These are phyloP conservation scores for Hemicentrotus pulcherrimus DNA, from an alignment of 35 echinoderm and acorn worm species.

Conservation along the genomic window DNA sequence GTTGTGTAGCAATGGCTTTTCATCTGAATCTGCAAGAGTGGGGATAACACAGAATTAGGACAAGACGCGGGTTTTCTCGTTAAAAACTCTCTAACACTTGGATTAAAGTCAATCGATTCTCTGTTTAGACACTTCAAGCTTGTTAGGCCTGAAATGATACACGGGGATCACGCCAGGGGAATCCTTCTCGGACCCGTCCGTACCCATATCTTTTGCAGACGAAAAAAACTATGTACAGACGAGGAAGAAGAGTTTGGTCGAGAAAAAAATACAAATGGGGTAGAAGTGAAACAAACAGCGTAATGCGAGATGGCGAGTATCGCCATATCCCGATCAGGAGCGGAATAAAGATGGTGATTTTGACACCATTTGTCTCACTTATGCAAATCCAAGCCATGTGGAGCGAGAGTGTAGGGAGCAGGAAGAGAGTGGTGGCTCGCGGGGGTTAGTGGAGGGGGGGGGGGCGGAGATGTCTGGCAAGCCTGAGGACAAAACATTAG, in stretches of 20 bases:
- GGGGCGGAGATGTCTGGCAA: not conserved
- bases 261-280: not conserved
- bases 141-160: not conserved
- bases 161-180: not conserved
- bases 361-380: conserved; percentile 38
- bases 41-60: not conserved
- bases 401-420: not conserved
- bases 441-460: not conserved
- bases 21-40: too few species aligned
- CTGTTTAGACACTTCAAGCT: not conserved
- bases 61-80: not conserved
- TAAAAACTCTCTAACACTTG: not conserved
- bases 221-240: not conserved
- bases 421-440: not conserved
- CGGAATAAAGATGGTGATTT: conserved; percentile 33
- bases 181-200: not conserved
- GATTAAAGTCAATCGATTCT: not conserved
- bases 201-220: not conserved
- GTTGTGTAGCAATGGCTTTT: too few species aligned
- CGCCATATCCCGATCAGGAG: not conserved
- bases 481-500: not conserved
- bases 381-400: conserved; percentile 36
- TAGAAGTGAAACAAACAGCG: conserved; percentile 2
- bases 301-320: not conserved
- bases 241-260: not conserved